Evolutionary conservation across 2,113 vertebrate species (phyloP).

Genomic region (Castor canadensis): DNA sequence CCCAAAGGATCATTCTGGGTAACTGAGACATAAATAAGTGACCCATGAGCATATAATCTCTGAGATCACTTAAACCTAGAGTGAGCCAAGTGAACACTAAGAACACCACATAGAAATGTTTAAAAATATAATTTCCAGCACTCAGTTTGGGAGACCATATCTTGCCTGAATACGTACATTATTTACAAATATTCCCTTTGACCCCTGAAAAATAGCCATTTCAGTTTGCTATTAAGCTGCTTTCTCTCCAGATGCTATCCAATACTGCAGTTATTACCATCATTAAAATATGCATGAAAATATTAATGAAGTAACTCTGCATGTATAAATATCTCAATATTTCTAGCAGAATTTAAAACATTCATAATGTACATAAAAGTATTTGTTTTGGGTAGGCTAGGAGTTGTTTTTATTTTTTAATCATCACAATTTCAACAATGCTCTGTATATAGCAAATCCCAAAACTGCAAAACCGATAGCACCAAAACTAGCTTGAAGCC

Average conservation of each 20-base stretch:
- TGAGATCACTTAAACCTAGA: constrained; percentile 78
- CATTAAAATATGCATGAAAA: constrained; percentile 89
- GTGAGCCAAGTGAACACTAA: constrained; percentile 72
- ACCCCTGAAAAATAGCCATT: constrained; percentile 81
- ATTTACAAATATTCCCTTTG: constrained; percentile 90
- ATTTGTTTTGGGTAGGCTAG: constrained; percentile 82
- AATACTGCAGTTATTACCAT: constrained; percentile 86
- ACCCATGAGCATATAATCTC: constrained; percentile 73
- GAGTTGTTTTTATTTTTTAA: constrained; percentile 79
- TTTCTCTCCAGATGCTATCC: constrained; percentile 75
- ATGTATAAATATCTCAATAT: constrained; percentile 87
- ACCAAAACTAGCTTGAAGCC: constrained; percentile 97
- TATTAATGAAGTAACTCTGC: constrained; percentile 90
- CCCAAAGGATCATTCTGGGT: constrained; percentile 72
- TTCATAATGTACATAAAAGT: constrained; percentile 89
- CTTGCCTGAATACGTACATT: constrained; percentile 88
- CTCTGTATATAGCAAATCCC: constrained; percentile 99
- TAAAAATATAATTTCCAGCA: constrained; percentile 76
- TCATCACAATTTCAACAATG: constrained; percentile 96
- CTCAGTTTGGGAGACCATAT: constrained; percentile 74
- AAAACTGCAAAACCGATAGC: constrained; percentile 97
- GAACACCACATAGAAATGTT: constrained; percentile 77
- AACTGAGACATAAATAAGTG: constrained; percentile 84
- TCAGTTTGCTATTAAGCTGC: constrained; percentile 79
- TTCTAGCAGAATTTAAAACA: constrained; percentile 87